Base-by-base conservation (phyloP, 2,888 invertebrate species). In the Rotaria macrura region DNA sequence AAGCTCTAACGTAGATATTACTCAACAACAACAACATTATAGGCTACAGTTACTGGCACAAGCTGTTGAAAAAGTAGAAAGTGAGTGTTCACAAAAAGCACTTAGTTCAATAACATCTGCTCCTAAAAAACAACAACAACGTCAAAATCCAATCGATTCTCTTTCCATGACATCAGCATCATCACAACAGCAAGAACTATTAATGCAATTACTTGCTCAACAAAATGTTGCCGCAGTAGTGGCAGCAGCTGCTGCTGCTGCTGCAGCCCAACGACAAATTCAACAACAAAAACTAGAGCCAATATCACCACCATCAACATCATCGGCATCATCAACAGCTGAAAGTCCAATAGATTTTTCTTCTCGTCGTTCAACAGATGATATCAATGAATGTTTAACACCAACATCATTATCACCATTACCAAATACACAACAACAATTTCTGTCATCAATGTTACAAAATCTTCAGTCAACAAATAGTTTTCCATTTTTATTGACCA, bases 41-140 rank as follows among this genome's bases (percentile, higher is more conserved):
- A 40, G 79, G 9, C 79, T 79, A n/a, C 79, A 79, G 43, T 43
- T 79, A 79, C 20, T 79, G n/a, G 79, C 79, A 25, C 79, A 79
- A 79, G 79, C 79, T 43, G n/a, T 79, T 43, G 79, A 79, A 79
- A 79, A 79, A 79, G n/a, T 79, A 4, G 79, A 79, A 43, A 79
- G 43, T 43, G 79, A 79, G 4, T 79, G 43, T 79, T 79, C 79
- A 79, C 40, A 79, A 79, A 79, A 7, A n/a, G 10, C 25, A 79
- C 43, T 79, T 40, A 43, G 12, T 43, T 5, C 9, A 38, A 40
- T n/a, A 43, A 23, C 43, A 43, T n/a, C 12, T 43, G 23, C n/a
- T n/a, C 23, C 38, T 25, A 79, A 79, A 79, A 40, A 20, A 29
- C 29, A 34, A 65, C 65, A 20, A 29, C 29, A 34, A 65, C 65